Conservation (phyloP, 2,797 vertebrate species). For the Argentina silus region DNA sequence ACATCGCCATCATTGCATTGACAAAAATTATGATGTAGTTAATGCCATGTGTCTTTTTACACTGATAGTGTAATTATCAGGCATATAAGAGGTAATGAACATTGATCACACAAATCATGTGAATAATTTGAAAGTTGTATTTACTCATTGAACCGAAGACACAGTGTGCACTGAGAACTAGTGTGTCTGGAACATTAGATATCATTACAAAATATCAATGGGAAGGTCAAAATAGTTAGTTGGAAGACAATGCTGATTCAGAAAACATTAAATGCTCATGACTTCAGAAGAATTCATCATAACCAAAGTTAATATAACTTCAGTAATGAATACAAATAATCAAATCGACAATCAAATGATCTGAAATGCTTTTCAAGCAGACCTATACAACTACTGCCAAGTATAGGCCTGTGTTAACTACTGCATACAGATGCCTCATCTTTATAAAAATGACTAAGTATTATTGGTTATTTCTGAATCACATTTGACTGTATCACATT, state of each 20-base stretch:
- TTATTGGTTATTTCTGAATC: not conserved
- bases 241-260: not conserved
- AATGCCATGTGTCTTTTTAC: not conserved
- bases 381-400: too few relatives aligned
- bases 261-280: not conserved
- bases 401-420: not conserved
- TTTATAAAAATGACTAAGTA: not conserved
- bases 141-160: not conserved
- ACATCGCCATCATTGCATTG: too few relatives aligned
- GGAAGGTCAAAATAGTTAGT: not conserved
- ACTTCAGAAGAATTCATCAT: not conserved
- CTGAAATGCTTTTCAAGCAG: not conserved
- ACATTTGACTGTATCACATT: not conserved
- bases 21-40: not conserved
- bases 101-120: constrained; percentile 2
- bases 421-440: not conserved
- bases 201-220: not conserved
- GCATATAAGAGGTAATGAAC: not conserved
- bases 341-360: not conserved
- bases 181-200: not conserved
- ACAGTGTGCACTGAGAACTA: not conserved
- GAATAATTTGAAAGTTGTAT: not conserved
- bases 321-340: not conserved
- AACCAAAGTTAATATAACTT: not conserved
- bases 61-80: not conserved